Evolutionary conservation across 2,888 invertebrate genomes (phyloP).

Genomic region (Epicampocera succincta): DNA sequence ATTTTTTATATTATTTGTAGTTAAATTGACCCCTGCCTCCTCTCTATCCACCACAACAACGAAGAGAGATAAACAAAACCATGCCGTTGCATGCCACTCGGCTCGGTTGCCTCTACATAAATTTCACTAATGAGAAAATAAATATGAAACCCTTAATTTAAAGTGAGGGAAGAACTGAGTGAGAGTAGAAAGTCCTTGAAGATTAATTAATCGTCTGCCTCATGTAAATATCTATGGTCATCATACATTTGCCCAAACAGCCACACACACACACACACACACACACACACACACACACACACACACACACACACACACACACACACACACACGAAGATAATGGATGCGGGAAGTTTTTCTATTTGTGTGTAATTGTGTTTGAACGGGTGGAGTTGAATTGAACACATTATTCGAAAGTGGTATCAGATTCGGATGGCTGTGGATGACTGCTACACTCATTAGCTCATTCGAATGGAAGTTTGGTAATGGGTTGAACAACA

Average conservation of each 20-base stretch:
- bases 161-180: slow-evolving; percentile 4
- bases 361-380: slow-evolving; percentile 8
- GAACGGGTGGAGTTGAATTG: slow-evolving; percentile 42
- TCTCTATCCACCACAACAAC: not conserved
- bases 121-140: slow-evolving; percentile 67
- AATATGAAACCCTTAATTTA: slow-evolving; percentile 77
- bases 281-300: too few species aligned
- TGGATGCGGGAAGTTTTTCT: slow-evolving; percentile 52
- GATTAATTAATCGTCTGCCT: slow-evolving; percentile 80
- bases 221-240: slow-evolving; percentile 73
- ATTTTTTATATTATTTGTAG: slow-evolving; percentile 16
- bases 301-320: slow-evolving; percentile 20
- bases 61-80: not conserved
- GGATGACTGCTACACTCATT: slow-evolving; percentile 52
- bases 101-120: slow-evolving; percentile 45
- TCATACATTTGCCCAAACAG: slow-evolving; percentile 21
- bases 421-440: slow-evolving; percentile 27
- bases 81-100: not conserved
- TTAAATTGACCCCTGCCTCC: not conserved
- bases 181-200: slow-evolving; percentile 76
- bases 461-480: slow-evolving; percentile 66
- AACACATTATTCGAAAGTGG: slow-evolving; percentile 58
- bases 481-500: slow-evolving; percentile 54
- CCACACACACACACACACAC: slow-evolving; percentile 11
- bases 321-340: slow-evolving; percentile 56